These are phyloP conservation scores for Linnaemya tessellans DNA, from an alignment of 2,888 invertebrate species.

Conservation along the genomic window DNA sequence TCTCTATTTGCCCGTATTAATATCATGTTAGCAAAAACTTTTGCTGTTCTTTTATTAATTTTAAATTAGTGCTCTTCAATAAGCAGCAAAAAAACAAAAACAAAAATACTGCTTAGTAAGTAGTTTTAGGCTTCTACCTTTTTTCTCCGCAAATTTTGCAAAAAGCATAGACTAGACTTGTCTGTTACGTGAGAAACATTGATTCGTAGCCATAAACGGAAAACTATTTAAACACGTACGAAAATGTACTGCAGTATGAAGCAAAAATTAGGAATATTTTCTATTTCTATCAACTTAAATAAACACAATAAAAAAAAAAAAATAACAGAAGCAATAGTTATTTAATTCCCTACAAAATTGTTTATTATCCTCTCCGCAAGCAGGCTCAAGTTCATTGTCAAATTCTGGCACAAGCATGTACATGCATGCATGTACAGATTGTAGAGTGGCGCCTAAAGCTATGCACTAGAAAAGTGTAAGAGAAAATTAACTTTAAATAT, in stretches of 20 bases:
- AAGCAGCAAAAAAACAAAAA: background rate
- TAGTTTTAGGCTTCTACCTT: constrained; percentile 1
- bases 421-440: background rate
- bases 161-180: constrained; percentile 56
- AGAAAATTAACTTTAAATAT: constrained; percentile 29
- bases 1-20: background rate
- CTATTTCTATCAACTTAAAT: background rate
- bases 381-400: constrained; percentile 80
- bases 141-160: background rate
- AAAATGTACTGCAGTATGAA: constrained; percentile 65
- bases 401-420: constrained; percentile 32
- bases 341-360: constrained; percentile 12
- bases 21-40: background rate
- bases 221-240: constrained; percentile 70
- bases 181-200: constrained; percentile 68
- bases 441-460: constrained; percentile 17
- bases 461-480: background rate
- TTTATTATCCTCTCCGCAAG: constrained; percentile 41
- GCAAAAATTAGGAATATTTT: constrained; percentile 61
- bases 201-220: constrained; percentile 53
- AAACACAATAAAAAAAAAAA: background rate
- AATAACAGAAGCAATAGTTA: constrained; percentile 1
- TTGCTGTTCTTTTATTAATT: background rate
- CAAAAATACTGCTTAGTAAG: constrained; percentile 9
- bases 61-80: background rate